These are phyloP conservation scores for Drosophila asahinai DNA, from an alignment of 1,140 invertebrate species.

Conservation along the genomic window DNA sequence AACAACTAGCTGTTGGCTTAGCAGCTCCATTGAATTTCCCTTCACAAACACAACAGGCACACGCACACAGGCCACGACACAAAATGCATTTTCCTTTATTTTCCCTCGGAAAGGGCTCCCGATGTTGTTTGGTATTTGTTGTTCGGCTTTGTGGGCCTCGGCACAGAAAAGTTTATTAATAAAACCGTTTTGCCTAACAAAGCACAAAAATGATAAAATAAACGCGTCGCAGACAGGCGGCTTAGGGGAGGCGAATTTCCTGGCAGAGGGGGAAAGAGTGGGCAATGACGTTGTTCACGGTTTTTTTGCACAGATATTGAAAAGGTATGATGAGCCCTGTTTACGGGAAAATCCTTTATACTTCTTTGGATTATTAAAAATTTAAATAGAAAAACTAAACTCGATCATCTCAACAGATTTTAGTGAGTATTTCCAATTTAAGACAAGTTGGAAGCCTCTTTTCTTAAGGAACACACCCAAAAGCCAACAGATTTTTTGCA, in stretches of 20 bases:
- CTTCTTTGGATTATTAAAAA: background rate
- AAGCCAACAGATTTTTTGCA: background rate
- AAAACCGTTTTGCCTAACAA: constrained; percentile 59
- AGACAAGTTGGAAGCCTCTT: background rate
- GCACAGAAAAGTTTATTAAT: constrained; percentile 59
- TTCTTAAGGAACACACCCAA: background rate
- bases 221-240: constrained; percentile 56
- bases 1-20: constrained; percentile 25
- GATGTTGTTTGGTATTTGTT: constrained; percentile 50
- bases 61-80: background rate
- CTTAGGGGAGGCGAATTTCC: background rate
- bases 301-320: constrained; percentile 28
- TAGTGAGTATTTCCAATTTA: background rate
- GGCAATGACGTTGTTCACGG: constrained; percentile 41
- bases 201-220: constrained; percentile 71
- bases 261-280: background rate
- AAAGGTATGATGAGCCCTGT: constrained; percentile 11
- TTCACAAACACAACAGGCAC: background rate
- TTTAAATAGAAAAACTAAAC: background rate
- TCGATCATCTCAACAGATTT: too few species aligned
- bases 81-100: constrained; percentile 40
- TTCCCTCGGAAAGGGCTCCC: constrained; percentile 24
- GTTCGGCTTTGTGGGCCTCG: constrained; percentile 37
- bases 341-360: background rate
- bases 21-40: constrained; percentile 29